phyloP scores from a whole-genome alignment of 2,888 invertebrate species.

The Plutella xylostella region DNA sequence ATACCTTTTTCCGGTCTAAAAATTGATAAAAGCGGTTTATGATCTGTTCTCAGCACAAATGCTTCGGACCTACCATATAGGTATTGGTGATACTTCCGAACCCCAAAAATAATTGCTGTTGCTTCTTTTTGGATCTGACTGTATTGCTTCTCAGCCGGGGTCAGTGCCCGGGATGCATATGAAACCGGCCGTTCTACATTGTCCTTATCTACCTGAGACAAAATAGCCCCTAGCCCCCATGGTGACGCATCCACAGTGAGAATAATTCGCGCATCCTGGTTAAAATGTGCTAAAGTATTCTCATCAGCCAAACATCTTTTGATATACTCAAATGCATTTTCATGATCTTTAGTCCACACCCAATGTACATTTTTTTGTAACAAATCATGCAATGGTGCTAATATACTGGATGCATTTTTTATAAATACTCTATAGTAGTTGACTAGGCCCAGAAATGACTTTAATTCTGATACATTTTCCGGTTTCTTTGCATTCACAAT shows the following conservation, averaged over 20 bases:
- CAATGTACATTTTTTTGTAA: slow-evolving; percentile 1
- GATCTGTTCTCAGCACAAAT: background rate
- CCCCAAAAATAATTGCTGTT: slow-evolving; percentile 14
- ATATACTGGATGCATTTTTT: slow-evolving; percentile 1
- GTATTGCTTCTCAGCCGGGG: slow-evolving; percentile 5
- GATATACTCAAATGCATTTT: background rate
- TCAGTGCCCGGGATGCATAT: slow-evolving; percentile 13
- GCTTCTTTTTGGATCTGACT: slow-evolving; percentile 14
- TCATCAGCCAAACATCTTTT: background rate
- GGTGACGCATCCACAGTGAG: background rate
- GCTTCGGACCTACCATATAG: background rate
- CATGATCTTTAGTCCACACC: background rate
- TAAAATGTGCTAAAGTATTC: background rate
- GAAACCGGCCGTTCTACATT: background rate
- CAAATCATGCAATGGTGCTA: background rate
- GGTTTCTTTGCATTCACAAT: background rate
- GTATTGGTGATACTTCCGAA: background rate
- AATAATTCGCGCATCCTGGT: background rate
- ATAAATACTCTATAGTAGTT: slow-evolving; percentile 1
- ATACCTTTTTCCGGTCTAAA: background rate
- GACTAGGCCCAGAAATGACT: slow-evolving; percentile 3
- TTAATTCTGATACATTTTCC: background rate
- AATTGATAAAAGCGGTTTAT: background rate
- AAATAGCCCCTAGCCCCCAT: background rate
- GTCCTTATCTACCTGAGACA: background rate